These are phyloP conservation scores for Aphaenogaster rudis DNA, from an alignment of 1,140 invertebrate species.

Conservation along the genomic window DNA sequence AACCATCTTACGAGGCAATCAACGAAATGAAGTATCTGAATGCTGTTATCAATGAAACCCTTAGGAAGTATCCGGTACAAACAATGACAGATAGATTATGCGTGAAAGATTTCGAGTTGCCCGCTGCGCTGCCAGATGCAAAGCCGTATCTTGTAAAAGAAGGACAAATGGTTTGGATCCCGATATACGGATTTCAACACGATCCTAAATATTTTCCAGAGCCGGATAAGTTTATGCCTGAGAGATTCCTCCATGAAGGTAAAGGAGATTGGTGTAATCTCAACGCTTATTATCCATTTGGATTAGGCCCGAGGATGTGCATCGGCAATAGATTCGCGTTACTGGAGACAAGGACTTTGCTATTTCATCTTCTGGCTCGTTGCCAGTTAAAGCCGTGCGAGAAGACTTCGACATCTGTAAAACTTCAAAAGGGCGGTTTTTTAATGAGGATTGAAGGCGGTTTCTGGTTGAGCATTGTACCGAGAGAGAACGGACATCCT, in stretches of 20 bases:
- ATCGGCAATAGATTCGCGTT: not conserved
- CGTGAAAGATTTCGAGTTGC: conserved; percentile 83
- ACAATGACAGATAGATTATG: conserved; percentile 86
- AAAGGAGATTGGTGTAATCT: no score
- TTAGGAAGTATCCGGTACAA: conserved; percentile 87
- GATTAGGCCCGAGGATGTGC: no score
- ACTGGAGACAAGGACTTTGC: conserved; percentile 53
- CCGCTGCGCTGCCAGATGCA: conserved; percentile 37
- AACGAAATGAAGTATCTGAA: no score
- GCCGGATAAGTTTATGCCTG: conserved; percentile 87
- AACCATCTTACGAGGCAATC: no score
- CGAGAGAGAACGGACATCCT: conserved; percentile 40
- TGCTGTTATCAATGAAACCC: no score
- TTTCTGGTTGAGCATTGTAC: conserved; percentile 66
- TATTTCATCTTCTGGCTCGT: conserved; percentile 72
- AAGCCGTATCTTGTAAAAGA: conserved; percentile 76
- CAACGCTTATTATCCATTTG: no score
- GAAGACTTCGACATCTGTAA: conserved; percentile 74
- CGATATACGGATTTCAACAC: conserved; percentile 76
- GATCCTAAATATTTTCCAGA: conserved; percentile 81
- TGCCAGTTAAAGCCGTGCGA: conserved; percentile 69
- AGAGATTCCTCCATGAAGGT: conserved; percentile 85
- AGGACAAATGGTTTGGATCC: conserved; percentile 84
- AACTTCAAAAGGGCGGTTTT: conserved; percentile 36
- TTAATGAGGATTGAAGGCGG: conserved; percentile 48